Evolutionary conservation across 2,113 vertebrate species (phyloP).

Genomic region (Nesospiza acunhae): DNA sequence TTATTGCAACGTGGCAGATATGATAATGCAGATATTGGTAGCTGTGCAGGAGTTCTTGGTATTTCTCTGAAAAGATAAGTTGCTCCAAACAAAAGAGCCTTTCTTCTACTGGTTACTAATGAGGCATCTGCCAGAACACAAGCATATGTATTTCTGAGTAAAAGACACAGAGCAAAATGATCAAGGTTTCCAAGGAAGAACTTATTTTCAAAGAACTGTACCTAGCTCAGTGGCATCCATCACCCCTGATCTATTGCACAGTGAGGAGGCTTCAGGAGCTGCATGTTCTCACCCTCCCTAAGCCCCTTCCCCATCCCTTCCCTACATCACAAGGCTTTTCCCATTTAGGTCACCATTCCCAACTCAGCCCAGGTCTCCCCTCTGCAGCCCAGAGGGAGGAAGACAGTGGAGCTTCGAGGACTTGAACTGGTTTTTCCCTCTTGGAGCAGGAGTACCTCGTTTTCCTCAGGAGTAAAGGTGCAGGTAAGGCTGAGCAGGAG

Average conservation of each 20-base stretch:
- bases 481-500: background rate
- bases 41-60: background rate
- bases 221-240: background rate
- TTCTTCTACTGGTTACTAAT: background rate
- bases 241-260: fast-evolving
- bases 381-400: background rate
- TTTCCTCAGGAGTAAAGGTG: background rate
- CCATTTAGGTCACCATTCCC: background rate
- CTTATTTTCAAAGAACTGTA: background rate
- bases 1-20: background rate
- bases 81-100: background rate
- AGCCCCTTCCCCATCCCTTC: background rate
- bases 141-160: background rate
- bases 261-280: background rate
- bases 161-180: background rate
- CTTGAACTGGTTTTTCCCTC: background rate
- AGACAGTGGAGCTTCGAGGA: background rate
- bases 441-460: background rate
- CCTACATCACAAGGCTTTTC: background rate
- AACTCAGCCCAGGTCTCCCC: background rate
- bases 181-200: background rate
- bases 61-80: background rate
- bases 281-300: background rate
- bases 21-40: background rate
- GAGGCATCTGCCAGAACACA: background rate